Evolutionary conservation across 2,888 invertebrate species (phyloP).

Genomic region (Tetramorium bicarinatum): DNA sequence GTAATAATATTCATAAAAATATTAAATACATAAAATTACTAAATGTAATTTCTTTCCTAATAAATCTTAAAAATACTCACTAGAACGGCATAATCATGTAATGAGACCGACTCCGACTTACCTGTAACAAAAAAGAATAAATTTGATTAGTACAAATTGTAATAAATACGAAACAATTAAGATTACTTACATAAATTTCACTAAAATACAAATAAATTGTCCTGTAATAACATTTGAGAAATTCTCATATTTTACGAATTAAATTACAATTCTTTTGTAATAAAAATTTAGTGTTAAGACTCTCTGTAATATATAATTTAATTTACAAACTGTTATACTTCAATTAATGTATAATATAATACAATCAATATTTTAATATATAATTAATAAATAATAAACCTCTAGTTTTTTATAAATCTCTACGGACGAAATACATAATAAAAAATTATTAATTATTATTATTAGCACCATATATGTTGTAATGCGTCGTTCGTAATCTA

Average conservation of each 20-base stretch:
- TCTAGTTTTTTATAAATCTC: background rate
- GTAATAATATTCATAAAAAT: background rate
- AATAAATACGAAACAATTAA: constrained; percentile 4
- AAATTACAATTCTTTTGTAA: background rate
- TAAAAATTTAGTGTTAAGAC: background rate
- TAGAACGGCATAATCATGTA: background rate
- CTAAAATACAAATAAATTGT: background rate
- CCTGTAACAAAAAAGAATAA: constrained; percentile 29
- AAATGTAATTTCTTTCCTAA: background rate
- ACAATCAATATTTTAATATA: background rate
- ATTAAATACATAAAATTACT: background rate
- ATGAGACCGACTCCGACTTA: background rate
- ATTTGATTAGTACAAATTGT: constrained; percentile 7
- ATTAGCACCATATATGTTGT: background rate
- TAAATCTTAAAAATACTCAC: constrained; percentile 11
- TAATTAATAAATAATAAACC: background rate
- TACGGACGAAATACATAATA: background rate
- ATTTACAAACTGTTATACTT: background rate
- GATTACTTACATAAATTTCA: background rate
- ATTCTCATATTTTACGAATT: background rate
- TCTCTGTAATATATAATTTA: background rate
- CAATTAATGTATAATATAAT: background rate
- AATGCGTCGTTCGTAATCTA: background rate
- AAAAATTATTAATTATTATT: background rate
- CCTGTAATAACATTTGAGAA: background rate